Base-by-base conservation (phyloP, 2,113 vertebrate genomes). In the Labeo rohita region DNA sequence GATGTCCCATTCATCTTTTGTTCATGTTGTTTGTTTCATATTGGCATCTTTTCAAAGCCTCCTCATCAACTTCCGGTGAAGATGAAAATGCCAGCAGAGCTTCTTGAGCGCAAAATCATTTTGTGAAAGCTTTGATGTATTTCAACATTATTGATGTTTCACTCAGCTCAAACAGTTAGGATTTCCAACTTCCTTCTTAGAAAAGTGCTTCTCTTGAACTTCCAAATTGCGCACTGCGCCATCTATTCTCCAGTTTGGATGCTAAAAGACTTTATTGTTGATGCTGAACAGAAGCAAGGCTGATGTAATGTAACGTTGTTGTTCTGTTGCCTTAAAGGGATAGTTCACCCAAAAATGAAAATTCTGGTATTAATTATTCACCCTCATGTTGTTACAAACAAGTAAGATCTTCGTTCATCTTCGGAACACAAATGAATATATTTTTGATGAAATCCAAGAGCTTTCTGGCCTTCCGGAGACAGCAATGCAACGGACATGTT, bases 81-180 rank as follows among this genome's bases (percentile, higher is more conserved):
- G 79, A 66, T 54, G 15, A 68, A 15, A 3, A 10, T 52, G 76
- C 80, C 45, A 8, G 28, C 16, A 85, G 16, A 77, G 47, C 75
- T 77, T 77, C 59, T 28, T 43, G 21, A 72, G 59, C 12, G n/a
- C 10, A 49, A 34, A 36, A 39, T 65, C 13, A 8, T 85, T 87
- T 77, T 84, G 83, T 77, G 83, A 88, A 81, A 85, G 78, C 72
- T 77, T 88, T 68, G 83, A 83, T 77, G 56, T 8, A 56, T 88
- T 75, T 85, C 39, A 16, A 72, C 4, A 4, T 72, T 70, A 9
- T 39, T 28, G 23, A 6, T 21, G 68, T 66, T 59, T 70, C 15
- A 4, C 16, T 43, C 8, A 5, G 18, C 18, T 59, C 7, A 59
- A 59, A 59, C 0, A n/a, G 18, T 61, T 61, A 18, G 7, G 3